Evolutionary conservation across 2,797 vertebrate species (phyloP).

Genomic region (Sciaenops ocellatus): DNA sequence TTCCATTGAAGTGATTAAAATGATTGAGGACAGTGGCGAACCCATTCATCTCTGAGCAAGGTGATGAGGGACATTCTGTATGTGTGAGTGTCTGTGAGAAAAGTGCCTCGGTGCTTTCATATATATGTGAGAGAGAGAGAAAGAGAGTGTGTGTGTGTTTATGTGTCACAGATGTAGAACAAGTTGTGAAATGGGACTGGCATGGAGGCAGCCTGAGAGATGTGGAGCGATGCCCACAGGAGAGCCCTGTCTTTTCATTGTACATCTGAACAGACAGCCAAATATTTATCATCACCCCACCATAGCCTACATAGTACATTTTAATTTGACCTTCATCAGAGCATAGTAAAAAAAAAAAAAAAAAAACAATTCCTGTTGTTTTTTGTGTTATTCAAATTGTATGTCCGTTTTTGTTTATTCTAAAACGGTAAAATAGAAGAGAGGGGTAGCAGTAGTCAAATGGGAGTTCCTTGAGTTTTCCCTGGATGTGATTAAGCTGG

Average conservation of each 20-base stretch:
- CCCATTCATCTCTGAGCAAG: slow-evolving; percentile 86
- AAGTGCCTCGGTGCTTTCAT: slow-evolving; percentile 46
- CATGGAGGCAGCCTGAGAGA: slow-evolving; percentile 59
- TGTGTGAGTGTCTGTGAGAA: slow-evolving; percentile 56
- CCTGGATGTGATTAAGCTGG: slow-evolving; percentile 59
- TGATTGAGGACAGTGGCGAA: slow-evolving; percentile 84
- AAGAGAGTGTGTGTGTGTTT: slow-evolving; percentile 20
- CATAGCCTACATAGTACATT: slow-evolving; percentile 49
- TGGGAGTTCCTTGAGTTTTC: slow-evolving; percentile 52
- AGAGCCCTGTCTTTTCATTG: slow-evolving; percentile 71
- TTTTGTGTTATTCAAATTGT: background rate
- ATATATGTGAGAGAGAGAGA: slow-evolving; percentile 19
- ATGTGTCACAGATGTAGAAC: slow-evolving; percentile 75
- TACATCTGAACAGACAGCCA: slow-evolving; percentile 73
- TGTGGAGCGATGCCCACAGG: slow-evolving; percentile 72
- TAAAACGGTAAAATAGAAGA: slow-evolving; percentile 14
- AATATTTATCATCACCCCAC: slow-evolving; percentile 61
- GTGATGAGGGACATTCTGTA: slow-evolving; percentile 79
- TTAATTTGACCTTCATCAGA: slow-evolving; percentile 78
- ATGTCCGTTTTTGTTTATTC: background rate
- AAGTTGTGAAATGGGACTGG: slow-evolving; percentile 83
- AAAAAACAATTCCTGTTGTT: slow-evolving; percentile 23
- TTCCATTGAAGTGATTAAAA: slow-evolving; percentile 87
- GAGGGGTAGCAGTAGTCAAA: slow-evolving; percentile 3
- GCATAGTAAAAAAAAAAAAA: slow-evolving; percentile 50